Evolutionary conservation across 2,797 vertebrate species (phyloP), one percentile per base, ranked within the genome.

Genomic region (Eospalax fontanierii): DNA sequence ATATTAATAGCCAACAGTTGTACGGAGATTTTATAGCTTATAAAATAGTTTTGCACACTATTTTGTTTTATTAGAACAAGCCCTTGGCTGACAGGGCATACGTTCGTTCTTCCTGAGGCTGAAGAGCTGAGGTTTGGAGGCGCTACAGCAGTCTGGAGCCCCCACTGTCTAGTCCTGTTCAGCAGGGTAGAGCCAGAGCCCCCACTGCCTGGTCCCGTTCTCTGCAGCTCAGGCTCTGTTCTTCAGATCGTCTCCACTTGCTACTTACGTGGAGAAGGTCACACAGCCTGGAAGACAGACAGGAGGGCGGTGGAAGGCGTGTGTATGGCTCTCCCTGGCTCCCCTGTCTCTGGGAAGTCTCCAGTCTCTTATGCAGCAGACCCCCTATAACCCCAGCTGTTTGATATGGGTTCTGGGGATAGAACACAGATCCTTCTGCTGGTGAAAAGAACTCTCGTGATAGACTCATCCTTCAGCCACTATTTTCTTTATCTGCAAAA

Each of bases 131-230:
- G 87, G 0, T 30, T 28, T 5, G 16, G 46, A 19, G 38, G 21
- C 28, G 0, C 0, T 2, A 0, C 1, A 0, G 15, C 70, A 35
- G 6, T 7, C 50, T 12, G 14, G 50, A 12, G 50, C 50, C 50
- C 50, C 50, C 50, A 54, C 46, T 11, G 11, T 11, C 46, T 11
- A 15, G 50, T 54, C 50, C 50, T 54, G 50, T 54, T 65, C 35
- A n/a, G n/a, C 70, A 35, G 6, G 16, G 9, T 54, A 12, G 50
- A 14, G 50, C 50, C 50, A 54, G 50, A 12, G 50, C 50, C 50
- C 50, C 50, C 50, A 54, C 46, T 11, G 11, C 46, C 46, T 11
- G 12, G 50, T 54, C 50, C 50, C 14, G 50, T 54, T 65, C 35
- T 90, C 43, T 43, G 40, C 2, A 19, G 4, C 19, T 43, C 1